A percentile compares a stretch with the other conserved stretches of the same genome.
Evolutionary conservation across 2,888 invertebrate genomes (phyloP).

Genomic region (Eupithecia exiguata): DNA sequence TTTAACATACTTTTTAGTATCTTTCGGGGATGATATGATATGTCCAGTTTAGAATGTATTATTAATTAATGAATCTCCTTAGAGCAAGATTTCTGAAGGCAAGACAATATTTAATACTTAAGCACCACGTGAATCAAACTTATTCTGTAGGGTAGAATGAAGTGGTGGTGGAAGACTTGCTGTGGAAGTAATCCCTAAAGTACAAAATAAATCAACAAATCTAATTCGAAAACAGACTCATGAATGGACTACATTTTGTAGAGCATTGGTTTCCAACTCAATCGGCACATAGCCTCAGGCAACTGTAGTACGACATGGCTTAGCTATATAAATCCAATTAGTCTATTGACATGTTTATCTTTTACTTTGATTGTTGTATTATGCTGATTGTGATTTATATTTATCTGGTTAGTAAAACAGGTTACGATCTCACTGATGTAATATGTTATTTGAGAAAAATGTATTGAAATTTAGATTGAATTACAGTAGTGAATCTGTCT

Average conservation of each 20-base stretch:
- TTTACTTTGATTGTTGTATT: conserved; percentile 35
- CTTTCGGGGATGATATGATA: not conserved
- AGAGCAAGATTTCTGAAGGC: not conserved
- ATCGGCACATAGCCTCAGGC: conserved; percentile 3
- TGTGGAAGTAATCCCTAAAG: not conserved
- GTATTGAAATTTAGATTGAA: not conserved
- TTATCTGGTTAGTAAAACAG: conserved; percentile 15
- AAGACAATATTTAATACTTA: not conserved
- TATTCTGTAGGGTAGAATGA: not conserved
- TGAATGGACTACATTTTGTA: not conserved
- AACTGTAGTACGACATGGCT: not conserved
- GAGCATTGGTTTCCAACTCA: not conserved
- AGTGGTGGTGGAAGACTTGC: not conserved
- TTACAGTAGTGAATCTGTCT: not conserved
- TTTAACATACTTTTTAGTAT: not conserved
- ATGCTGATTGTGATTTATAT: conserved; percentile 37
- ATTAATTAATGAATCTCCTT: not conserved
- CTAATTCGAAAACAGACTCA: conserved; percentile 1
- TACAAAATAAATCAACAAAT: not conserved
- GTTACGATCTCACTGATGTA: conserved; percentile 13
- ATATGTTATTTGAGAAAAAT: not conserved
- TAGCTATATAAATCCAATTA: conserved; percentile 51
- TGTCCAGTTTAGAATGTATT: not conserved
- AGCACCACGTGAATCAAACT: not conserved
- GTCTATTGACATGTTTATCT: conserved; percentile 51